Evolutionary conservation across 23 tunicate species (phyloP), one percentile per base, ranked within the genome.

Genomic region (Diplosoma virens): DNA sequence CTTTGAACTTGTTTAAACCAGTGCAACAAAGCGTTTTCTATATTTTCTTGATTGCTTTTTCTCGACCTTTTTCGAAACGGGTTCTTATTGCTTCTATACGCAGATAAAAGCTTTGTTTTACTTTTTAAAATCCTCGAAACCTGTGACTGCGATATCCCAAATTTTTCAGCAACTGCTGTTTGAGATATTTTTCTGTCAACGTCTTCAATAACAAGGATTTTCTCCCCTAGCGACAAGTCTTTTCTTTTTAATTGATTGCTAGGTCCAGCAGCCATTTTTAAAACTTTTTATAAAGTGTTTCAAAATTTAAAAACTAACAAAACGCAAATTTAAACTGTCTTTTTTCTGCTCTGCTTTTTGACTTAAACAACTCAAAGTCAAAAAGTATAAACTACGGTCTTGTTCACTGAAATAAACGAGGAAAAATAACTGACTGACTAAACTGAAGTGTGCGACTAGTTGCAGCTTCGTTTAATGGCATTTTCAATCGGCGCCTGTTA

Each of bases 1-100:
- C 66, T 52, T 75, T 75, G 54, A 22, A 66, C 79, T 55, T 75
- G 79, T 22, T 75, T 48, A 35, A 73, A 73, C 79, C 79, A 73
- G 2, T 14, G 79, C 65, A 73, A 29, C 9, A 69, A 37, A 37
- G 58, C 76, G 4, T 35, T 30, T 69, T 69, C 76, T 11, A 37
- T 58, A 69, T 73, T 26, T 50, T 48, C 64, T 3, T 68, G 75
- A 3, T 53, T 9, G 26, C 75, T 68, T 3, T 36, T 41, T 24
- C 75, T 35, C 4, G 32, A 9, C 25, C 79, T 24, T 73, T 73
- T 73, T 29, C 63, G 63, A 11, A 64, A 73, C 3, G 79, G 79
- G 36, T 73, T 73, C 25, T 24, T 24, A 23, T 73, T 47, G 63
- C 23, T 50, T 3, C 47, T 45, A 75, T 54, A 23, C 1, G 41